phyloP scores from a whole-genome alignment of 2,113 vertebrate species.

The Neodon shergylaensis region DNA sequence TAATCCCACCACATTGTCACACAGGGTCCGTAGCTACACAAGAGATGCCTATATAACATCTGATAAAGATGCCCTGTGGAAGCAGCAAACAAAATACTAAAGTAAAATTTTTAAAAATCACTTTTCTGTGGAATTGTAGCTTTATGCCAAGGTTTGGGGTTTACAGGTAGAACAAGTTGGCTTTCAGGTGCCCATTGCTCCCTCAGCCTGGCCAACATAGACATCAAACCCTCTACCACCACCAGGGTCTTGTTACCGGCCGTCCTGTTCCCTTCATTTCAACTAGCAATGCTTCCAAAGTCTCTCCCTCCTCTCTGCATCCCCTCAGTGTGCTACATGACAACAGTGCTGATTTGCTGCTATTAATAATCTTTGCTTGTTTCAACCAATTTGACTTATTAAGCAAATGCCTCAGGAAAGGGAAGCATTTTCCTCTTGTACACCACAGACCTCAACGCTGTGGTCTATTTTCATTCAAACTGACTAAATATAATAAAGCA shows the following conservation, averaged over 20 bases:
- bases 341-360: not conserved
- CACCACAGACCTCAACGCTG: not conserved
- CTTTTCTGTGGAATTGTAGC: not conserved
- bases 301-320: not conserved
- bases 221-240: not conserved
- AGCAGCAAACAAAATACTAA: not conserved
- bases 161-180: not conserved
- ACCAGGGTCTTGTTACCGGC: not conserved
- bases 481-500: conserved; percentile 45
- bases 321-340: not conserved
- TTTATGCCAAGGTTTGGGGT: not conserved
- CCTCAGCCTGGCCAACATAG: not conserved
- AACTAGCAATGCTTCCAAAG: not conserved
- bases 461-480: conserved; percentile 13
- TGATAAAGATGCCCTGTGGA: not conserved
- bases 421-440: not conserved
- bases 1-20: not conserved
- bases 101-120: not conserved
- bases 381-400: conserved; percentile 11
- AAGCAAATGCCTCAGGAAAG: not conserved
- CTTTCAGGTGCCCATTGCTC: not conserved
- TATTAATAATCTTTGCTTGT: conserved; percentile 16
- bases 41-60: conserved; percentile 31
- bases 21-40: not conserved
- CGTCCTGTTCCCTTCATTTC: not conserved